Evolutionary conservation across 2,797 vertebrate species (phyloP), one percentile per base, ranked within the genome.

Genomic region (Danio choprae): DNA sequence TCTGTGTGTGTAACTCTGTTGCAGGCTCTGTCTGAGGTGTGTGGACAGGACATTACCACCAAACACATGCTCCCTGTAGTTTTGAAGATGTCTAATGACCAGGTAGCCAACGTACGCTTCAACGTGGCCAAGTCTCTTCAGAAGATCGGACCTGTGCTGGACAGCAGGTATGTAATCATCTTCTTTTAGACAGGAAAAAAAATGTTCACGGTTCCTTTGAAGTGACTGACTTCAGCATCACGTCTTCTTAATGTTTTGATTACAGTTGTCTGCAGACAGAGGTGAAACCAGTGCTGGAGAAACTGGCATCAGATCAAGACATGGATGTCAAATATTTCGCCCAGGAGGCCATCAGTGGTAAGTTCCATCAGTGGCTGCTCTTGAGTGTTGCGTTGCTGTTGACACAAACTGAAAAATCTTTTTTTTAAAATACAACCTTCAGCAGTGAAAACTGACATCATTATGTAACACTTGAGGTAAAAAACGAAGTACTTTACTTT

Each of bases 311-410:
- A 75, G 96, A 97, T 85, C 92, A 95, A 86, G 96, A 97, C 84
- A 95, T 96, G 93, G 96, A 97, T 79, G 96, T 97, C 86, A 97
- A 96, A 85, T 97, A 97, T 88, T 97, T 97, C 82, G 96, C 96
- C 82, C 96, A 96, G 89, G 96, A 97, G 91, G 96, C 96, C 38
- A 94, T 97, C 87, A 95, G 93, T 88, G 95, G 96, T 97, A 87
- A 79, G 94, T 44, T 40, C 38, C 1, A 4, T 29, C 41, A 51
- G 44, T 12, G 48, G 7, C 50, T 55, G n/a, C 50, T 41, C 11
- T 70, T 18, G 6, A 53, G 36, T 70, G 16, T 40, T 69, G 29
- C 40, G 29, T 10, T 70, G 40, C n/a, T 11, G 8, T 36, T 53
- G 48, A 13, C 1, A 4, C 6, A 40, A 70, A 53, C 48, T 50